Evolutionary conservation across 2,113 vertebrate species (phyloP).

Genomic region (Misgurnus anguillicaudatus): DNA sequence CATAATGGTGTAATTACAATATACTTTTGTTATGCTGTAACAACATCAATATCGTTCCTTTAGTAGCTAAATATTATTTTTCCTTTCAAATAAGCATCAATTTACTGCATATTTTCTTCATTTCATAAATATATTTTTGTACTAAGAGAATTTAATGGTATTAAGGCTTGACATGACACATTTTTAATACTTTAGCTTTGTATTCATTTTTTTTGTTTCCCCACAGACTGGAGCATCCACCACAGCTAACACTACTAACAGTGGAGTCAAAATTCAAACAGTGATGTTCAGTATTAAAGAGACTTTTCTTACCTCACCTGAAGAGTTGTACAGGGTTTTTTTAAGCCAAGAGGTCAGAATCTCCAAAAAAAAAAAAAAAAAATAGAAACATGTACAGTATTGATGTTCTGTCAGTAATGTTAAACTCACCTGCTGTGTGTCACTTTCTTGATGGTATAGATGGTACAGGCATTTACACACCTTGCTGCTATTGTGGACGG

Average conservation of each 20-base stretch:
- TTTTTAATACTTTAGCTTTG: background rate
- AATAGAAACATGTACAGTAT: background rate
- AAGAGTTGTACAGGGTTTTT: conserved; percentile 83
- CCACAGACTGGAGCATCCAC: conserved; percentile 62
- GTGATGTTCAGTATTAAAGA: conserved; percentile 82
- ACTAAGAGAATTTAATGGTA: background rate
- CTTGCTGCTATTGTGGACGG: conserved; percentile 78
- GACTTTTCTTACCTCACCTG: conserved; percentile 80
- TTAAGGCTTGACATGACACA: background rate
- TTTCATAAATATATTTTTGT: background rate
- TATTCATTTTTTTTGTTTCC: conserved; percentile 1
- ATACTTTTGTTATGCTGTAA: conserved; percentile 23
- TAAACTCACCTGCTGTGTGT: background rate
- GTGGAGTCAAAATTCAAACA: conserved; percentile 85
- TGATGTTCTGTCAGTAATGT: background rate
- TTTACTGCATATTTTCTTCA: background rate
- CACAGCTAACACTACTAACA: conserved; percentile 11
- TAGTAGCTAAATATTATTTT: too few species aligned
- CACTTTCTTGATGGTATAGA: conserved; percentile 61
- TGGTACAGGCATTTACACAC: conserved; percentile 85
- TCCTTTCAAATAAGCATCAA: background rate
- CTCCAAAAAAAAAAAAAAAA: background rate
- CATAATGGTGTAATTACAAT: too few species aligned
- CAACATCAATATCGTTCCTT: too few species aligned
- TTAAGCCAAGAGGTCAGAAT: conserved; percentile 76